Evolutionary conservation across 1,140 invertebrate species (phyloP), one percentile per base, ranked within the genome.

Genomic region (Drosophila teissieri): DNA sequence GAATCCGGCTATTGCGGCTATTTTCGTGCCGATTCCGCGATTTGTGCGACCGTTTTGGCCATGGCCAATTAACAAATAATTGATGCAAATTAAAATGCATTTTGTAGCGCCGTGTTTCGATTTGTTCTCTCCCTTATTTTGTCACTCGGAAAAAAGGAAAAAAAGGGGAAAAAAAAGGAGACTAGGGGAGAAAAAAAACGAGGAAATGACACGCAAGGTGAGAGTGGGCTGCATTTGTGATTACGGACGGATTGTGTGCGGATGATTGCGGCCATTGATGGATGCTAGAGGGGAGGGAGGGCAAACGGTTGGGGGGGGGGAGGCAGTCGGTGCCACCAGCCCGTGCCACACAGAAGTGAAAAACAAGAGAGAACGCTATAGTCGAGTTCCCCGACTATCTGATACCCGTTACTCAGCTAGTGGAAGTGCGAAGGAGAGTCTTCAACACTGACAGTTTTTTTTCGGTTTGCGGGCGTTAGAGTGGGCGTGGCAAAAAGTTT

Each of bases 241-340:
- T 45, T 65, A 40, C 31, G 48, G 11, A n/a, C 12, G 73, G 48
- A 51, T 53, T 52, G 40, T 42, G 48, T 65, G 61, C 63, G 75
- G 79, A 78, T 86, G 75, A 86, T 86, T 86, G 84, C 83, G 63
- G 34, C 84, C 76, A 86, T 86, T 86, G 83, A 86, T 61, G 61
- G 65, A 56, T 46, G 24, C n/a, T n/a, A 6, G n/a, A n/a, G 22
- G 61, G 22, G 19, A 19, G 19, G 1, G 19, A 10, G 5, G n/a
- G 19, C 24, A 3, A 8, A n/a, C 19, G 14, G 31, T 4, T 4
- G 14, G 10, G 37, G 40, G 2, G n/a, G 31, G 22, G 22, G 22
- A 3, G 22, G 22, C 22, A 24, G 22, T 3, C 22, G 4, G 22
- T 24, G 22, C 3, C 22, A 5, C 22, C 22, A 24, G 27, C 27